These are phyloP conservation scores for Trinorchestia longiramus DNA, from an alignment of 1,140 invertebrate species.

Conservation along the genomic window DNA sequence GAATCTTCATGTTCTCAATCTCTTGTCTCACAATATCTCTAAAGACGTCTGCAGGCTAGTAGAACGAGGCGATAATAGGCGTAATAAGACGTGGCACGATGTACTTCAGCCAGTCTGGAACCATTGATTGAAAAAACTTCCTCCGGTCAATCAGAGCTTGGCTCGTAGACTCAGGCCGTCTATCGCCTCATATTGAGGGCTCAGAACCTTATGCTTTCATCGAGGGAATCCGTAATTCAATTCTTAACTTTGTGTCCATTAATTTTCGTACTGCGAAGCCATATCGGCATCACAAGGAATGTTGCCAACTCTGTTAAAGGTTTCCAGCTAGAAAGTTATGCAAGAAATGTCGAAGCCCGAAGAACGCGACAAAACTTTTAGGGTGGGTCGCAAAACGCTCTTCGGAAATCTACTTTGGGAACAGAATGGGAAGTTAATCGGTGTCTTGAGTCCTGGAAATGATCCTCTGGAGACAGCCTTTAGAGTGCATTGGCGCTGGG, in stretches of 20 bases:
- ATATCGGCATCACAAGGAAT: conserved; percentile 54
- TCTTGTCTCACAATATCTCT: background rate
- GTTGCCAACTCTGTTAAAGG: conserved; percentile 33
- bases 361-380: background rate
- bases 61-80: background rate
- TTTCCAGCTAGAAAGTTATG: conserved; percentile 30
- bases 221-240: background rate
- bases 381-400: background rate
- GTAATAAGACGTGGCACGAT: background rate
- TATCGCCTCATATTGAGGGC: background rate
- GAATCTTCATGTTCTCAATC: background rate
- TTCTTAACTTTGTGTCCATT: conserved; percentile 36
- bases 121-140: background rate
- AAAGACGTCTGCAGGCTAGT: background rate
- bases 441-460: background rate
- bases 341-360: conserved; percentile 23
- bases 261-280: conserved; percentile 43
- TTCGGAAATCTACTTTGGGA: conserved; percentile 19
- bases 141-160: background rate
- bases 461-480: conserved; percentile 20
- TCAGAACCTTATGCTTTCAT: background rate
- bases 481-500: conserved; percentile 6
- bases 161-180: background rate
- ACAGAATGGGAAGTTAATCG: conserved; percentile 46
- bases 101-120: background rate